Conservation (phyloP, 1,140 invertebrate genomes). For the Heliconius hermathena region DNA sequence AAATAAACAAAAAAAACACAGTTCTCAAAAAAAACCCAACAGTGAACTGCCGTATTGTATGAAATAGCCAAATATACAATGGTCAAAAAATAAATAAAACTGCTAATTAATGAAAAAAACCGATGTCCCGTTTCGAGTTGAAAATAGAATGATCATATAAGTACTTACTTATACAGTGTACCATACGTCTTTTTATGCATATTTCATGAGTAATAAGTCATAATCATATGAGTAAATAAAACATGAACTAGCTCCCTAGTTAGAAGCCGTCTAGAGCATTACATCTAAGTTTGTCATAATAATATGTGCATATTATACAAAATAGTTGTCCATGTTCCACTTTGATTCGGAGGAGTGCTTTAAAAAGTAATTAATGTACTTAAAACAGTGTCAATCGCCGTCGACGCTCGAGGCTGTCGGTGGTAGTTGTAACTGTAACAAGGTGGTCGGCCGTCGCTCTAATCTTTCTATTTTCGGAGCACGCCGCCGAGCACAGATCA, state of each 20-base stretch:
- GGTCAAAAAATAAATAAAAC: no score
- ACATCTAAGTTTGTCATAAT: constrained; percentile 20
- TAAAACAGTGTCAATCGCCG: constrained; percentile 35
- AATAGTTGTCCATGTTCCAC: constrained; percentile 7
- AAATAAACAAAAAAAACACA: no score
- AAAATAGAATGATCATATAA: no score
- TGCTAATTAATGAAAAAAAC: no score
- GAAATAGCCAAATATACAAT: no score
- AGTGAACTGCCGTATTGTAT: no score
- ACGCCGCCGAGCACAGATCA: constrained; percentile 38
- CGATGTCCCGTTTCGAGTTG: no score
- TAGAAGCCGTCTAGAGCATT: not conserved
- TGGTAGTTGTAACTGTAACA: constrained; percentile 45
- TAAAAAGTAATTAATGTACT: constrained; percentile 35
- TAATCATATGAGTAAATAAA: not conserved
- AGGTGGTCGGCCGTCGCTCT: constrained; percentile 52
- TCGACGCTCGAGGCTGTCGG: constrained; percentile 29
- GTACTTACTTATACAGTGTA: no score
- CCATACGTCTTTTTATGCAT: no score
- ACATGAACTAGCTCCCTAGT: constrained; percentile 3
- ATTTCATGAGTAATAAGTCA: constrained; percentile 1
- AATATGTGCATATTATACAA: constrained; percentile 20
- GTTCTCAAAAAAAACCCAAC: no score
- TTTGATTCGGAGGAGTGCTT: constrained; percentile 24
- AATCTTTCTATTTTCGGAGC: constrained; percentile 62